Base-by-base conservation (phyloP, 2,113 vertebrate genomes). In the Himantopus leucocephalus region DNA sequence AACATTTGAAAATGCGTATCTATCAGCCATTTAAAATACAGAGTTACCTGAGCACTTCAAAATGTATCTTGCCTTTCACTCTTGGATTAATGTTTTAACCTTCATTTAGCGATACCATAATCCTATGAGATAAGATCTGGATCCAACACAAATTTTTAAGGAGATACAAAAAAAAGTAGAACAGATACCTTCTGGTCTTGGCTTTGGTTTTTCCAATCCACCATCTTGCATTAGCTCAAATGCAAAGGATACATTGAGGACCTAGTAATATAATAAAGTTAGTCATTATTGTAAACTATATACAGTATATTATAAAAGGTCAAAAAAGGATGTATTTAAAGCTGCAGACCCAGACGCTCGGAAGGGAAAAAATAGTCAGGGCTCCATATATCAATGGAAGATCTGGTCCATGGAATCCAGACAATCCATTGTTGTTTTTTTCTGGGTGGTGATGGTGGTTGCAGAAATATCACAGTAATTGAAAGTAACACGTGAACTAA, bases 141-240 rank as follows among this genome's bases (percentile, higher is more conserved):
- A 81, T 60, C 26, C 35, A 78, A 47, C 4, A 12, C 13, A 60
- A 12, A 64, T 41, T 83, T 83, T 64, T 48, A 82, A 82, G 35
- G 66, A 82, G 15, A 73, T 8, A 64, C 5, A 56, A 48, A 84
- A 75, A 41, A 34, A 67, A 23, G 27, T 29, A 63, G 22, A 77
- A 55, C 8, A 87, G 94, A 66, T 98, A 99, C 99, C 99, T 98
- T 99, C 99, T 71, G 99, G 98, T 74, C 99, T 98, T 35, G 99
- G 99, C 77, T 99, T 99, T 66, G 99, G 99, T 96, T 98, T 99
- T 98, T 99, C 99, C 96, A 99, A 77, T 55, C 99, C 99, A 88
- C 99, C 99, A 19, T 99, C 99, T 92, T 99, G 99, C 99, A 99
- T 99, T 94, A 99, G 98, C 75, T 99, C 99, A 96, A 99, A 99